Evolutionary conservation across 2,888 invertebrate genomes (phyloP).

Genomic region (Megamerina dolium): DNA sequence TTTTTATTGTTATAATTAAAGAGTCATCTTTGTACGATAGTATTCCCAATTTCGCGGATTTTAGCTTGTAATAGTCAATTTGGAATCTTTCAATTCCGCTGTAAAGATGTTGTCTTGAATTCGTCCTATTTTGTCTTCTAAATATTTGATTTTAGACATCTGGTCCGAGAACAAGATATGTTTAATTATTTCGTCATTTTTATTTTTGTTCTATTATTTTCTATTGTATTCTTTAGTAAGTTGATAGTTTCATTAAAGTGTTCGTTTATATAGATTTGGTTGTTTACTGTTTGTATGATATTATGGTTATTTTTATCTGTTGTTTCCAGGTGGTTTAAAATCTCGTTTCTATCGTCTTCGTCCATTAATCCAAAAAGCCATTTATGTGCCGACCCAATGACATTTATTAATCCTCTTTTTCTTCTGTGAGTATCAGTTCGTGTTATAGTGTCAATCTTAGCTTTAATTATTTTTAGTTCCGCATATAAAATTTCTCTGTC

Average conservation of each 20-base stretch:
- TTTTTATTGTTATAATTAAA: constrained; percentile 8
- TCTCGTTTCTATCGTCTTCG: neutral
- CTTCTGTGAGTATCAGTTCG: neutral
- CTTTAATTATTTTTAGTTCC: neutral
- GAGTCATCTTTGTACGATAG: constrained; percentile 3
- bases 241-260: too few species aligned
- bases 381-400: neutral
- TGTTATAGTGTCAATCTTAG: neutral
- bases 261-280: too few species aligned
- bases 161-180: neutral
- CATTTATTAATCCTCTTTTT: neutral
- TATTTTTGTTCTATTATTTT: too few species aligned
- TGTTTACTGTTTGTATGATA: neutral
- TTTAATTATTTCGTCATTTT: neutral
- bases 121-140: constrained; percentile 1
- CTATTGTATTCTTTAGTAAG: too few species aligned
- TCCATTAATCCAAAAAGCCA: neutral
- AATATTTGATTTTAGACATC: neutral
- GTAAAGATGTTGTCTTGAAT: constrained; percentile 6
- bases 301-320: constrained; percentile 3
- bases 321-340: neutral
- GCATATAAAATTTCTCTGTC: neutral
- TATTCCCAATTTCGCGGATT: constrained; percentile 6
- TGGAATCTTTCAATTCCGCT: constrained; percentile 6
- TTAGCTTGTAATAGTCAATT: constrained; percentile 11